Evolutionary conservation across 2,113 vertebrate species (phyloP), one percentile per base, ranked within the genome.

Genomic region (Hyperopisus bebe): DNA sequence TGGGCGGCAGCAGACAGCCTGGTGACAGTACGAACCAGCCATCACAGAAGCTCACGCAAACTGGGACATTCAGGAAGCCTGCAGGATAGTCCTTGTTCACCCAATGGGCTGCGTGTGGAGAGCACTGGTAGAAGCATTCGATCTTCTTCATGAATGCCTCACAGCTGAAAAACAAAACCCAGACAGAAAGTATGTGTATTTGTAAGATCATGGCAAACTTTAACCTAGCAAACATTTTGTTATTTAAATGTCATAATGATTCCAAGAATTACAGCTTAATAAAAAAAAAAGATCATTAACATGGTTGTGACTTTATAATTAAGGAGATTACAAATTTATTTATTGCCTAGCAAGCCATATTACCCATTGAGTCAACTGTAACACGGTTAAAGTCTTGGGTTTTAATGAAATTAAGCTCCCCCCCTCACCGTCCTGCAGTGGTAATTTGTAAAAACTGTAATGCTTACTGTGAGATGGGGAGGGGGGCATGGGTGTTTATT

Each of bases 81-180:
- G 89, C 92, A 39, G 89, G 24, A 74, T 92, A 3, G 0, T 87
- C 93, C 90, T 90, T 92, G 74, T 93, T 86, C 90, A 90, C 93
- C 95, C 95, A 96, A 90, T 1, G 88, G 92, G 90, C 92, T 70
- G 94, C 91, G 44, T 94, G 27, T 27, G 95, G 95, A 82, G 95
- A 96, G 51, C 95, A 96, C 84, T 89, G 93, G 91, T 96, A 96
- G 91, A 96, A 96, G 53, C 95, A 96, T 50, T 96, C 95, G 0
- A 94, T 91, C 91, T 93, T 95, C 93, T 96, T 96, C 53, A 93
- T 93, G 86, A 95, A 96, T 90, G 91, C 92, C 93, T 96, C 95
- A 89, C 95, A 96, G 47, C 95, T 96, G 91, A 47, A 90, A 90
- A 21, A 35, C 19, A 89, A 91, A 88, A 31, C 58, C 21, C 46